Percentiles rank a stretch among this genome's conserved stretches.
phyloP scores from a whole-genome alignment of 2,888 invertebrate genomes.

The Spilarctia lutea region DNA sequence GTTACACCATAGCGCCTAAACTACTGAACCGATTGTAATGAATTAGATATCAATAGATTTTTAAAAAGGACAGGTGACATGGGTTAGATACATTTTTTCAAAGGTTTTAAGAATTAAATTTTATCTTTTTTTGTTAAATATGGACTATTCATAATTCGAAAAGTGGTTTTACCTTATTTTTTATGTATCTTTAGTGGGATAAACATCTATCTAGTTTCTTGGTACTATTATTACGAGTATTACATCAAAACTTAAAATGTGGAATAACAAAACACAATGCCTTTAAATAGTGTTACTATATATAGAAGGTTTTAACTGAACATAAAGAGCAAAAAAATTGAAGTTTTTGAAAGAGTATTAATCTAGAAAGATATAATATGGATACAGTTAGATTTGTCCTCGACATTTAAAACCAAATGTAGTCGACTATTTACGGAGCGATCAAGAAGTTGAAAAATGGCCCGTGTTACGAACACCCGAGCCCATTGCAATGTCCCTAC shows the following conservation, averaged over 20 bases:
- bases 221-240: neutral
- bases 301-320: neutral
- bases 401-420: neutral
- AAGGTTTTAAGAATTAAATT: too few relatives aligned
- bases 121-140: too few relatives aligned
- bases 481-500: slow-evolving; percentile 1
- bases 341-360: neutral
- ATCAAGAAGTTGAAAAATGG: neutral
- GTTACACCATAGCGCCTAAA: too few relatives aligned
- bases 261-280: neutral
- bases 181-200: too few relatives aligned
- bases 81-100: too few relatives aligned
- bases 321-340: neutral
- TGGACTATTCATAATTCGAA: too few relatives aligned
- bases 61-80: too few relatives aligned
- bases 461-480: neutral
- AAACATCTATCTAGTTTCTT: too few relatives aligned
- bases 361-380: neutral
- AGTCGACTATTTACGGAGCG: neutral
- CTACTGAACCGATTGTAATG: too few relatives aligned
- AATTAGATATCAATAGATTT: too few relatives aligned
- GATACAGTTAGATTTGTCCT: neutral
- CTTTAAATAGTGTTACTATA: neutral
- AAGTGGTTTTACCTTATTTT: too few relatives aligned
- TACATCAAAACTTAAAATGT: neutral